Evolutionary conservation across 2,797 vertebrate genomes (phyloP), one percentile per base, ranked within the genome.

Genomic region (Sparus aurata): DNA sequence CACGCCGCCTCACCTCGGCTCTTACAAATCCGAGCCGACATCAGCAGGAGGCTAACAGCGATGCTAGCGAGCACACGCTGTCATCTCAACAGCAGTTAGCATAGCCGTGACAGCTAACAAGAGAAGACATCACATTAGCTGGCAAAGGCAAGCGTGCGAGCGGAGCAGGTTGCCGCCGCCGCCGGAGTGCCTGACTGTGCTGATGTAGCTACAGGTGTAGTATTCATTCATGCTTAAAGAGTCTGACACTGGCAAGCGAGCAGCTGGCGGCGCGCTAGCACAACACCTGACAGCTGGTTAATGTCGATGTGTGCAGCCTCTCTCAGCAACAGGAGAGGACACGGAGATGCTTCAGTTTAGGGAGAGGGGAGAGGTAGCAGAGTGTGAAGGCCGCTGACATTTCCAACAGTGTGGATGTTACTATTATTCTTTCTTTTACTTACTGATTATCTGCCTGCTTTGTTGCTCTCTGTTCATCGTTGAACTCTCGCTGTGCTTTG

Each of bases 121-220:
- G 92, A 88, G 85, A 84, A 92, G 91, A 92, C 92, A 84, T 87
- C 84, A 72, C 84, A 79, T 90, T 85, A 88, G 79, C 70, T 20
- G 22, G 57, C 17, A 9, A 11, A 20, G 22, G 66, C 70, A 7
- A 7, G 79, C 63, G 9, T 6, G 76, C 73, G 73, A 59, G 73
- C 83, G 5, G 72, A 75, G 81, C 30, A 12, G 30, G 60, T n/a
- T 5, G 62, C 54, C 2, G 67, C 76, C 54, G 79, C 76, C 54
- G 77, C 66, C 54, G 54, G 69, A 75, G 73, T 34, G 65, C 62
- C 82, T 75, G 83, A 81, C 79, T 75, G 83, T 15, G 18, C 69
- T 15, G 52, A 34, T 82, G 83, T 87, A 83, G 90, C 88, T 90
- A 88, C 89, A 92, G 89, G 88, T 91, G 90, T 89, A 75, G 80